These are phyloP conservation scores for Limanda limanda DNA, from an alignment of 2,113 vertebrate species.

Conservation along the genomic window DNA sequence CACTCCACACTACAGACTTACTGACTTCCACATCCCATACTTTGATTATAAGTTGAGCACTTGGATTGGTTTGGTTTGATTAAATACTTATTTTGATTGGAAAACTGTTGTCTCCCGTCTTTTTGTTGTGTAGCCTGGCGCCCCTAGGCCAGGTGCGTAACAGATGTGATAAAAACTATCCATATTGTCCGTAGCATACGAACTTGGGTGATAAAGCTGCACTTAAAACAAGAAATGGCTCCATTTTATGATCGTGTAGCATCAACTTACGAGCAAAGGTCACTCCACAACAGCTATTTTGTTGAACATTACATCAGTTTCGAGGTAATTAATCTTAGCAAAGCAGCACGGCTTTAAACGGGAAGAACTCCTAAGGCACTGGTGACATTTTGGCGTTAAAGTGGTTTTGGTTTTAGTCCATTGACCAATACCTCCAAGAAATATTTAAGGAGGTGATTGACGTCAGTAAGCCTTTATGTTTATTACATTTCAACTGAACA, in stretches of 20 bases:
- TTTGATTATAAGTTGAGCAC: no score
- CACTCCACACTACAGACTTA: no score
- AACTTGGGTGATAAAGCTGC: slow-evolving; percentile 38
- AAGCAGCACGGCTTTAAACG: slow-evolving; percentile 18
- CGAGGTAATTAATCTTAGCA: slow-evolving; percentile 34
- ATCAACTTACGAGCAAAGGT: slow-evolving; percentile 49
- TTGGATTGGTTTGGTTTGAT: no score
- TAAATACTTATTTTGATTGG: no score
- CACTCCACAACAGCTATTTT: slow-evolving; percentile 51
- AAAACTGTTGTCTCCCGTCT: no score
- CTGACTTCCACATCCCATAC: no score
- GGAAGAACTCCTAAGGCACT: slow-evolving; percentile 36
- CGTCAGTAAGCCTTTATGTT: not conserved
- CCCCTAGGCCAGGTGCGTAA: no score
- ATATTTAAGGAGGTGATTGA: slow-evolving; percentile 19
- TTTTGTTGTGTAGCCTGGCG: no score
- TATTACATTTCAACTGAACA: no score
- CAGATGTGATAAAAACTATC: slow-evolving; percentile 5
- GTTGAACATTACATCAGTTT: slow-evolving; percentile 49
- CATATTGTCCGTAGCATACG: not conserved
- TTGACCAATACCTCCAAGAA: slow-evolving; percentile 12
- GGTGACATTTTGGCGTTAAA: slow-evolving; percentile 43
- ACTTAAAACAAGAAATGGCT: slow-evolving; percentile 39
- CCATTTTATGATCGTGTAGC: slow-evolving; percentile 38
- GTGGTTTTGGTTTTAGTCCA: slow-evolving; percentile 24